These are phyloP conservation scores for Ceramica pisi DNA, from an alignment of 2,888 invertebrate genomes.

Conservation along the genomic window DNA sequence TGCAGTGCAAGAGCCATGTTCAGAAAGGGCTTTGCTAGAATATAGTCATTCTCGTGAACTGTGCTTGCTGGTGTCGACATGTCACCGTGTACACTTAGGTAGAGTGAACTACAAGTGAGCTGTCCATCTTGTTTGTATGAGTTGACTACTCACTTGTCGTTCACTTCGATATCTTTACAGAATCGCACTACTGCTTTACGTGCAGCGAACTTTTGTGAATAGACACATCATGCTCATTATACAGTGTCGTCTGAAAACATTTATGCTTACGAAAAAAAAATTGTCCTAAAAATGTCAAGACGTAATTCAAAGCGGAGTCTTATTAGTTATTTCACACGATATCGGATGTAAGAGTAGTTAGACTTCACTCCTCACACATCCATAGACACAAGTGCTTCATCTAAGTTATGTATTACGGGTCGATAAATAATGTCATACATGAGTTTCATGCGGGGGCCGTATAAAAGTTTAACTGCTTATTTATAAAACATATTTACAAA, in stretches of 20 bases:
- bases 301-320: slow-evolving; percentile 20
- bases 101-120: too few species aligned
- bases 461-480: slow-evolving; percentile 9
- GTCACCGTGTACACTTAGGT: too few species aligned
- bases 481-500: too few species aligned
- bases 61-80: too few species aligned
- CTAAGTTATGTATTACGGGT: not conserved
- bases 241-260: slow-evolving; percentile 19
- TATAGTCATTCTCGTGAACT: slow-evolving; percentile 21
- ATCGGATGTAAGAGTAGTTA: not conserved
- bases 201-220: slow-evolving; percentile 19
- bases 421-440: slow-evolving; percentile 7
- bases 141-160: too few species aligned
- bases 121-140: too few species aligned
- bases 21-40: slow-evolving; percentile 40
- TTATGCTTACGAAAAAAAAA: slow-evolving; percentile 36
- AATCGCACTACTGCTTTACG: slow-evolving; percentile 38
- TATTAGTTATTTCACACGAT: slow-evolving; percentile 17
- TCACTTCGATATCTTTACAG: too few species aligned
- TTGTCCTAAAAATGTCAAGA: slow-evolving; percentile 26
- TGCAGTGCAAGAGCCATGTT: slow-evolving; percentile 13
- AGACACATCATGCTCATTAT: slow-evolving; percentile 27
- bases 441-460: slow-evolving; percentile 5
- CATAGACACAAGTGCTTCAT: not conserved
- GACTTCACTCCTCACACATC: not conserved